These are phyloP conservation scores for Cephus pygmeus DNA, from an alignment of 2,888 invertebrate species.

Conservation along the genomic window DNA sequence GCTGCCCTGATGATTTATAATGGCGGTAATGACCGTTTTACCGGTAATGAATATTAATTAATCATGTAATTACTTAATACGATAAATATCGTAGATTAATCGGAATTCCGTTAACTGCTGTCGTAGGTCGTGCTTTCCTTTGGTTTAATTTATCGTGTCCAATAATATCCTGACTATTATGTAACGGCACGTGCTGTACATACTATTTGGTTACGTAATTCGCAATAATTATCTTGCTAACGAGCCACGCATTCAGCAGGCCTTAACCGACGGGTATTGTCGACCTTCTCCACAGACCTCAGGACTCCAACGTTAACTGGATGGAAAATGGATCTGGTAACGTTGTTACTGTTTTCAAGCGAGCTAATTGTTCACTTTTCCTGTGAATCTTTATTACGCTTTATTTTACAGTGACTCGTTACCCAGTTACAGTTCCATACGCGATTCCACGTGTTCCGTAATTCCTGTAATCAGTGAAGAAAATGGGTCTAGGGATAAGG, in stretches of 20 bases:
- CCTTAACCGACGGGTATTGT: neutral
- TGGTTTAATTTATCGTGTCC: neutral
- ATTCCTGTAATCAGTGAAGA: neutral
- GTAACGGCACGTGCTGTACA: neutral
- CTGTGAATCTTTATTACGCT: neutral
- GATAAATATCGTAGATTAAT: neutral
- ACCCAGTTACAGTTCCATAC: neutral
- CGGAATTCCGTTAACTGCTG: neutral
- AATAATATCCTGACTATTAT: neutral
- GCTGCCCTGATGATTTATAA: neutral
- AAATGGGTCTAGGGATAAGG: neutral
- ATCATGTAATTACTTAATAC: neutral
- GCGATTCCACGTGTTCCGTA: neutral
- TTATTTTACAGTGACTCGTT: neutral
- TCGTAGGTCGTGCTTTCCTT: neutral
- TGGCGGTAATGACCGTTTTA: neutral
- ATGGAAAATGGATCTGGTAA: neutral
- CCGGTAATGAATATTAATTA: neutral
- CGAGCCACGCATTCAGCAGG: neutral
- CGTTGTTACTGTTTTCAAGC: neutral
- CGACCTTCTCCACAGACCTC: neutral
- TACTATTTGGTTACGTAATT: neutral
- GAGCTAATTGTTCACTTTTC: neutral
- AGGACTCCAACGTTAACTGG: neutral
- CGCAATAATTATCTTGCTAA: neutral